These are phyloP conservation scores for Stegophylla sp. DNA, from an alignment of 2,888 invertebrate genomes.

Conservation along the genomic window DNA sequence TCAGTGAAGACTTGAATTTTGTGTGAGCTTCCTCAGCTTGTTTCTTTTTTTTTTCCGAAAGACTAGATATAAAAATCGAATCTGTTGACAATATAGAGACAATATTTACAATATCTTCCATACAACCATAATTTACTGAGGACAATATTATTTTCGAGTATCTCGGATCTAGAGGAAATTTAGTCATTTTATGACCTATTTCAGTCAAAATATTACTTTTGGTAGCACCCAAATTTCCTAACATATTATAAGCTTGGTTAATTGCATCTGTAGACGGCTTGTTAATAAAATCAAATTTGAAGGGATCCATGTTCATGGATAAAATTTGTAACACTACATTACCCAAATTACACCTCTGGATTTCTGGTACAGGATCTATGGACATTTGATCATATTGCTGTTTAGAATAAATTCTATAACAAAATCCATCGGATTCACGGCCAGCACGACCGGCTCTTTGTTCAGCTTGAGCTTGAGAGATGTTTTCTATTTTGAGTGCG, in stretches of 20 bases:
- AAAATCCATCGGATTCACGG: slow-evolving; percentile 81
- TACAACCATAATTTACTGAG: slow-evolving; percentile 78
- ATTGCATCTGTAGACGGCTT: slow-evolving; percentile 76
- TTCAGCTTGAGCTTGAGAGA: slow-evolving; percentile 91
- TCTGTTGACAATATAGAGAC: slow-evolving; percentile 89
- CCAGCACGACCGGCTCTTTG: slow-evolving; percentile 93
- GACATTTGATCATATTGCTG: slow-evolving; percentile 76
- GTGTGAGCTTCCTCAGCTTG: slow-evolving; percentile 73
- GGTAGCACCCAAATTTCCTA: slow-evolving; percentile 71
- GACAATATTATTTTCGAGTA: slow-evolving; percentile 82
- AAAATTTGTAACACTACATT: slow-evolving; percentile 83
- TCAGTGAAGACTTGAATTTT: slow-evolving; percentile 84
- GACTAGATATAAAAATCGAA: slow-evolving; percentile 78
- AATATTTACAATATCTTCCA: slow-evolving; percentile 80
- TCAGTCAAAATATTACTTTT: slow-evolving; percentile 75
- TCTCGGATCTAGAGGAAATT: slow-evolving; percentile 90
- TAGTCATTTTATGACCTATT: slow-evolving; percentile 83
- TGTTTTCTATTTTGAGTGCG: slow-evolving; percentile 77
- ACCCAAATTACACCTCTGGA: slow-evolving; percentile 76
- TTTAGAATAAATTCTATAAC: slow-evolving; percentile 86
- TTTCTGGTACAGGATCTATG: slow-evolving; percentile 83
- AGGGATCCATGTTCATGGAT: slow-evolving; percentile 81
- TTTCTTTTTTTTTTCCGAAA: slow-evolving; percentile 71
- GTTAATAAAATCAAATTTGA: slow-evolving; percentile 89
- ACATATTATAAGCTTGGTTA: slow-evolving; percentile 62